phyloP scores from a whole-genome alignment of 2,888 invertebrate species.

The Heteromurus nitidus region DNA sequence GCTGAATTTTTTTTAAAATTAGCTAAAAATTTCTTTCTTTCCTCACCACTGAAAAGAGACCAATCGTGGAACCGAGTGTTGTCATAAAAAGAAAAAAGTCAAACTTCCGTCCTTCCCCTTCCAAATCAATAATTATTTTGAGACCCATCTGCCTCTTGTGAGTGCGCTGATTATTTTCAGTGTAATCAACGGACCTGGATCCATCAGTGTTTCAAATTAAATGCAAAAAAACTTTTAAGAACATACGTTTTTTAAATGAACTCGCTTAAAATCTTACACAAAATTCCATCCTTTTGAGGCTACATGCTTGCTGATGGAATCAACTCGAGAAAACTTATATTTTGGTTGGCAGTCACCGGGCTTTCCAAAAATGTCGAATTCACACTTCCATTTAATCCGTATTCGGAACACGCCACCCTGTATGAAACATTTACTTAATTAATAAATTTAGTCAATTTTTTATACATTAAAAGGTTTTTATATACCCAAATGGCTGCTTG shows the following conservation, averaged over 20 bases:
- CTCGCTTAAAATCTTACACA: too few species aligned
- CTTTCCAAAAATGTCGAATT: constrained; percentile 63
- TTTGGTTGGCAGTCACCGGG: constrained; percentile 76
- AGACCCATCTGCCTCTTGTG: constrained; percentile 77
- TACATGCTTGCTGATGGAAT: constrained; percentile 72
- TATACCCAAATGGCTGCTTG: constrained; percentile 74
- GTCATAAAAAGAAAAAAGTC: constrained; percentile 76
- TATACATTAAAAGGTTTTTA: background rate
- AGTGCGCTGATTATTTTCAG: constrained; percentile 75
- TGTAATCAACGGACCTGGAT: constrained; percentile 75
- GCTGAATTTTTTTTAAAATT: background rate
- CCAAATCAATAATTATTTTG: constrained; percentile 76
- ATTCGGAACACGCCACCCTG: constrained; percentile 67
- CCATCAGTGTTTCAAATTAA: too few species aligned
- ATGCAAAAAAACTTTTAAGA: too few species aligned
- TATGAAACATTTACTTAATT: background rate
- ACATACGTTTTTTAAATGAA: too few species aligned
- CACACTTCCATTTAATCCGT: constrained; percentile 57
- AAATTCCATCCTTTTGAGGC: constrained; percentile 25
- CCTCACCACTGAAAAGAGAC: constrained; percentile 76
- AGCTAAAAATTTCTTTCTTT: background rate
- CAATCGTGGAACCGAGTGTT: constrained; percentile 78
- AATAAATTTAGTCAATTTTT: background rate
- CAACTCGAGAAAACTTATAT: constrained; percentile 77
- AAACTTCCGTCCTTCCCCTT: constrained; percentile 77